Percentiles rank a stretch among this genome's conserved stretches.
Conservation (phyloP, 2,888 invertebrate genomes). For the Priocnemis perturbator region DNA sequence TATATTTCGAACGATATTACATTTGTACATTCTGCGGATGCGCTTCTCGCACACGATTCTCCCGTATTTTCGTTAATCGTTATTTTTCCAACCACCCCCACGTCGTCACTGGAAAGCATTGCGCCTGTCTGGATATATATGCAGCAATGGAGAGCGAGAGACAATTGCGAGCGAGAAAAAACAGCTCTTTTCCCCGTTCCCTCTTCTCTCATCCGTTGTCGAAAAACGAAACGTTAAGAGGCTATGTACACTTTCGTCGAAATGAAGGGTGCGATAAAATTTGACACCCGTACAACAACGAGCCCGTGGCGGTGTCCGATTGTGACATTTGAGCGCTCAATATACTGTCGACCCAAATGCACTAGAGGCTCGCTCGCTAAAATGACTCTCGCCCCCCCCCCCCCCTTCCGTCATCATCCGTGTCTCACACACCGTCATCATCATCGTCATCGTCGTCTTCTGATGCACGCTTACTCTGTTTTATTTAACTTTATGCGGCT, state of each 20-base stretch:
- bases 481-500: conserved; percentile 24
- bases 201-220: conserved; percentile 10
- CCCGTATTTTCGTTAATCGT: not conserved
- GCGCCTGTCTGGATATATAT: not conserved
- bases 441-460: conserved; percentile 42
- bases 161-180: conserved; percentile 23
- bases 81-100: not conserved
- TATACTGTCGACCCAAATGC: too few species aligned
- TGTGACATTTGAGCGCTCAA: too few species aligned
- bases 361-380: too few species aligned
- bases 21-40: conserved; percentile 13
- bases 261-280: conserved; percentile 14
- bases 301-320: not conserved
- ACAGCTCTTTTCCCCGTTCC: conserved; percentile 21
- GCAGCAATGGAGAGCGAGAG: conserved; percentile 22
- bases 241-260: conserved; percentile 47
- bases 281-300: not conserved
- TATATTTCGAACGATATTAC: conserved; percentile 6
- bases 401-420: not conserved
- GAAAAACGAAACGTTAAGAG: conserved; percentile 29
- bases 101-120: not conserved
- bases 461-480: conserved; percentile 35
- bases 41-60: too few species aligned
- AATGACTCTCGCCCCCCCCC: too few species aligned
- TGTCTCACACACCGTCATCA: not conserved